A percentile compares a stretch with the other conserved stretches of the same genome.
Conservation (phyloP, 2,888 invertebrate species). For the Candidula unifasciata region DNA sequence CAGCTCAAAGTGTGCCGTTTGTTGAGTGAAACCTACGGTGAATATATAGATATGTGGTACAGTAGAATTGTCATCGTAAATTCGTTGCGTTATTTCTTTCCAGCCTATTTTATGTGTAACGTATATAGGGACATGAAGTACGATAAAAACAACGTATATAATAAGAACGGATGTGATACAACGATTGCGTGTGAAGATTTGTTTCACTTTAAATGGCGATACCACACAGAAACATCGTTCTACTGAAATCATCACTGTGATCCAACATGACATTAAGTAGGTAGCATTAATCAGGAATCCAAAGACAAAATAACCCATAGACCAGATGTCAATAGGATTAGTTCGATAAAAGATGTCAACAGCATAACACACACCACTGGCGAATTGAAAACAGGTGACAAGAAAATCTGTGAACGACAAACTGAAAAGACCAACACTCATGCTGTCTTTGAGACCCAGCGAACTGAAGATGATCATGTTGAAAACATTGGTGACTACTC, state of each 20-base stretch:
- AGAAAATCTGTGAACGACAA: conserved; percentile 39
- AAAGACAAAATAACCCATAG: background rate
- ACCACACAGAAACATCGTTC: conserved; percentile 49
- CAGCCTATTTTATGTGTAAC: background rate
- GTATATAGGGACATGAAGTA: conserved; percentile 4
- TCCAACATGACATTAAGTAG: conserved; percentile 36
- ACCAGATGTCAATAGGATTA: background rate
- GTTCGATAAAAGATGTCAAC: background rate
- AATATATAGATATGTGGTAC: background rate
- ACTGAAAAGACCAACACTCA: conserved; percentile 37
- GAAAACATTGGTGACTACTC: conserved; percentile 18
- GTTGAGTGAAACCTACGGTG: background rate
- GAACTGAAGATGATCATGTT: conserved; percentile 23
- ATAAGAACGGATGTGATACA: background rate
- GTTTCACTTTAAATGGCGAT: conserved; percentile 30
- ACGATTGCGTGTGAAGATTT: conserved; percentile 23
- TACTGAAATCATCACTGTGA: conserved; percentile 21
- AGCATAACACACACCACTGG: background rate
- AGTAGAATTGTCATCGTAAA: background rate
- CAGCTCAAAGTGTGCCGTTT: background rate
- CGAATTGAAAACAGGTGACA: background rate
- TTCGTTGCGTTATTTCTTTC: background rate
- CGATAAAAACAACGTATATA: conserved; percentile 14
- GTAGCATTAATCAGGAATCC: background rate
- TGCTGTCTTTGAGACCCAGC: conserved; percentile 38